Base-by-base conservation (phyloP, 2,888 invertebrate genomes). In the Cosmorhoe ocellata region DNA sequence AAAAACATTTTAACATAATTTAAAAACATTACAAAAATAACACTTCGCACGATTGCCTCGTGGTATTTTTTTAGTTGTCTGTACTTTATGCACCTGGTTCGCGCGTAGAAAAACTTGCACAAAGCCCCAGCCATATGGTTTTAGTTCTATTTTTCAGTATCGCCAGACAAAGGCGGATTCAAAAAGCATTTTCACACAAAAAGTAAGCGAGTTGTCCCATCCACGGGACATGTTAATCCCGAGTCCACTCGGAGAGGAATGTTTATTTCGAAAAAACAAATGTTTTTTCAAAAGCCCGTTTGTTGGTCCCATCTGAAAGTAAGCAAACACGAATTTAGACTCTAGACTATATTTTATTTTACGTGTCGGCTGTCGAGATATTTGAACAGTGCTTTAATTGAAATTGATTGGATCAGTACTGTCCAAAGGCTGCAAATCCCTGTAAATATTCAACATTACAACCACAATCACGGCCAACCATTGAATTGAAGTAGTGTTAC, bases 151-250 rank as follows among this genome's bases (percentile, higher is more conserved):
- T 24, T 24, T 24, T 24, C 18, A 24, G 24, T 24, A 24, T 24
- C 36, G 11, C 36, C n/a, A 10, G 26, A 49, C 42, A 24, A 51
- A 51, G 28, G 37, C 27, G 51, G 28, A 46, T 33, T 38, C 33
- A 30, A 18, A 47, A 33, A 42, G 27, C 14, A 40, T 32, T 46
- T 33, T 26, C n/a, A 8, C 12, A 51, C 37, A 46, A 32, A 51
- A 41, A 32, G 49, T 43, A 33, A 32, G 27, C 37, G 48, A 42
- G 42, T 42, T 37, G 36, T 33, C 37, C 36, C 18, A 38, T 42
- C 42, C 28, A 9, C 27, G 2, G 41, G 41, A 45, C 47, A 52
- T 13, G 52, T 52, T 52, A 43, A 43, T 47, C 46, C 47, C 3
- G 22, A 27, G 38, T 49, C 48, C 9, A 30, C 27, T 30, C 28